phyloP scores from a whole-genome alignment of 37 sponge, comb jelly and placozoan species.

The Geodia barretti region DNA sequence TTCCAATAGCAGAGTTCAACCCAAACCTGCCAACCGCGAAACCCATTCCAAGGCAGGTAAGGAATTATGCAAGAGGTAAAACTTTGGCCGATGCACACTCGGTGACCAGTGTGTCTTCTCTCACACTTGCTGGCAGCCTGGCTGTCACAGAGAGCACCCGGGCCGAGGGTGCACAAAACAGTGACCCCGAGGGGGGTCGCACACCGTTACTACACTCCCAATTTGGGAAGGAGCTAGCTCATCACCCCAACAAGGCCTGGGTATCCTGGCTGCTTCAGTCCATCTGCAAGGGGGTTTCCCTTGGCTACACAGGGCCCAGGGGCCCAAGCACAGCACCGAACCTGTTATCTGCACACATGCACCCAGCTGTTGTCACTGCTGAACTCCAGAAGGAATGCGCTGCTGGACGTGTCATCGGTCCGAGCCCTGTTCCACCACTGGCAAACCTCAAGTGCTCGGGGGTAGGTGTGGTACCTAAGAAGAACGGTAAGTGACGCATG shows the following conservation, averaged over 20 bases:
- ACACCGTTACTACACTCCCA: constrained; percentile 27
- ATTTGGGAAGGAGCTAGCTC: constrained; percentile 17
- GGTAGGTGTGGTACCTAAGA: constrained; percentile 44
- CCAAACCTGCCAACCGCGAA: not conserved
- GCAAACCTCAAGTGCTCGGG: constrained; percentile 38
- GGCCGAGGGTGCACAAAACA: constrained; percentile 15
- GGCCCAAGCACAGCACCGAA: constrained; percentile 1
- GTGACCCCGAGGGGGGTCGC: constrained; percentile 16
- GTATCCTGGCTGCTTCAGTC: constrained; percentile 14
- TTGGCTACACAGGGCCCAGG: constrained; percentile 35
- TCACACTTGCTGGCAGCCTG: constrained; percentile 31
- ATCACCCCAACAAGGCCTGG: constrained; percentile 44
- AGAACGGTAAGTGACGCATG: constrained; percentile 29
- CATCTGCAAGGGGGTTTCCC: constrained; percentile 2
- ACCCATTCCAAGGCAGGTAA: constrained; percentile 18
- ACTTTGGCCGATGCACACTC: constrained; percentile 18
- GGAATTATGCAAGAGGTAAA: constrained; percentile 31
- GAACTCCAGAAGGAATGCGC: constrained; percentile 18
- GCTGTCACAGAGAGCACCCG: constrained; percentile 35
- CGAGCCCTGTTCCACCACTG: constrained; percentile 27
- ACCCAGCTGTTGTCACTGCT: constrained; percentile 23
- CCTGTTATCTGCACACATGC: constrained; percentile 22
- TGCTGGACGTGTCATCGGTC: constrained; percentile 3
- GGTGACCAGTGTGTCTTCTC: constrained; percentile 28
- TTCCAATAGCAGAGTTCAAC: not conserved